These are phyloP conservation scores for Gnathonemus echidnorhynchus DNA, from an alignment of 2,113 vertebrate genomes.

Conservation along the genomic window DNA sequence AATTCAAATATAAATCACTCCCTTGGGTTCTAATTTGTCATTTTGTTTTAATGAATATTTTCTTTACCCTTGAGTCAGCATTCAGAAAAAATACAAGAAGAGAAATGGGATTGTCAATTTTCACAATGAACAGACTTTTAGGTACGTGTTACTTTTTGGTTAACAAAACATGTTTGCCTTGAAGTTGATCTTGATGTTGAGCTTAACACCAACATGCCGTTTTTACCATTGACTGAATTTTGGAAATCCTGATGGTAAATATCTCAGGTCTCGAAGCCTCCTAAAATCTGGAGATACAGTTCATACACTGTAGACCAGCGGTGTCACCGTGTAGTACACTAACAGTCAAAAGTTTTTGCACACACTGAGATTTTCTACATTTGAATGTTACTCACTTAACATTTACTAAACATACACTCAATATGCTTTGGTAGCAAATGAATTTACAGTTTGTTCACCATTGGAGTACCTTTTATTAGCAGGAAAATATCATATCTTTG, in stretches of 20 bases:
- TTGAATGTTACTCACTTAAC: too few species aligned
- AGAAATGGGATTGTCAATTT: slow-evolving; percentile 6
- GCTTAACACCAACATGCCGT: background rate
- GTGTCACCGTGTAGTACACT: too few species aligned
- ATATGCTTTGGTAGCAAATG: too few species aligned
- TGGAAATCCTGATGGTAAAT: background rate
- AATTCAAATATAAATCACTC: slow-evolving; percentile 38
- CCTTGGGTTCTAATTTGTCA: slow-evolving; percentile 30
- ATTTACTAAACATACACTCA: too few species aligned
- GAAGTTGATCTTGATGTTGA: background rate
- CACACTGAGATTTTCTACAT: too few species aligned
- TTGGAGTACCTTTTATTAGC: too few species aligned
- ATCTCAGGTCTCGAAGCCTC: background rate
- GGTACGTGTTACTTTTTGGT: background rate
- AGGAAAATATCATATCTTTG: too few species aligned
- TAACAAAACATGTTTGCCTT: background rate
- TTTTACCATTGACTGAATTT: background rate
- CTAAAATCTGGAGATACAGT: background rate
- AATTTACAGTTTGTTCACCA: too few species aligned
- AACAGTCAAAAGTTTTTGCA: too few species aligned
- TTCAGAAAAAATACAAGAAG: slow-evolving; percentile 4
- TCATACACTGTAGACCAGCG: background rate
- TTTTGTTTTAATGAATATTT: slow-evolving; percentile 15
- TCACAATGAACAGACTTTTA: slow-evolving; percentile 4
- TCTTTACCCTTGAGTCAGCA: slow-evolving; percentile 10